Evolutionary conservation across 2,797 vertebrate species (phyloP).

Genomic region (Danio choprae): DNA sequence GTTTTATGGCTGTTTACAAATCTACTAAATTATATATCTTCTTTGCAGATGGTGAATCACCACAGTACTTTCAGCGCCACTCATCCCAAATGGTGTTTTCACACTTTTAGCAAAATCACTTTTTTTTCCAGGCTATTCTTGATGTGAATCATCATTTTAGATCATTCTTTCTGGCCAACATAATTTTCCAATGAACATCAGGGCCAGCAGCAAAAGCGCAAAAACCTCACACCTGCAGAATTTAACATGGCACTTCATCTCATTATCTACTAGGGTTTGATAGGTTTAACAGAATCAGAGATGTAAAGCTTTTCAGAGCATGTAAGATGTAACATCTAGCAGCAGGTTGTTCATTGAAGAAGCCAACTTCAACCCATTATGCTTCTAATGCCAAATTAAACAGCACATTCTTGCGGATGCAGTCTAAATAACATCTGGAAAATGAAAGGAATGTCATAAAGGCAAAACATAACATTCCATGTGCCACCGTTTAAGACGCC

Average conservation of each 20-base stretch:
- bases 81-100: neutral
- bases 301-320: neutral
- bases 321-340: neutral
- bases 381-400: slow-evolving; percentile 13
- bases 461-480: slow-evolving; percentile 21
- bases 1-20: neutral
- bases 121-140: neutral
- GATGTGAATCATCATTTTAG: neutral
- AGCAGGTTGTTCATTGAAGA: neutral
- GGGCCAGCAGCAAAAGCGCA: neutral
- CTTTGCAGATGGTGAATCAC: neutral
- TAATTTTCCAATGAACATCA: neutral
- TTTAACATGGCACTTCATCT: neutral
- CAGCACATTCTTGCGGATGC: neutral
- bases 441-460: slow-evolving; percentile 37
- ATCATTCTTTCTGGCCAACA: neutral
- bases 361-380: slow-evolving; percentile 21
- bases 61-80: neutral
- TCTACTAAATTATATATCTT: neutral
- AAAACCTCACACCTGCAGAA: neutral
- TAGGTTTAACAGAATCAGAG: neutral
- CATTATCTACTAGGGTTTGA: neutral
- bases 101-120: neutral
- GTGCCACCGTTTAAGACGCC: slow-evolving; percentile 1
- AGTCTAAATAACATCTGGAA: slow-evolving; percentile 24